phyloP scores from a whole-genome alignment of 2,888 invertebrate species.

The Strigamia transsilvanica region DNA sequence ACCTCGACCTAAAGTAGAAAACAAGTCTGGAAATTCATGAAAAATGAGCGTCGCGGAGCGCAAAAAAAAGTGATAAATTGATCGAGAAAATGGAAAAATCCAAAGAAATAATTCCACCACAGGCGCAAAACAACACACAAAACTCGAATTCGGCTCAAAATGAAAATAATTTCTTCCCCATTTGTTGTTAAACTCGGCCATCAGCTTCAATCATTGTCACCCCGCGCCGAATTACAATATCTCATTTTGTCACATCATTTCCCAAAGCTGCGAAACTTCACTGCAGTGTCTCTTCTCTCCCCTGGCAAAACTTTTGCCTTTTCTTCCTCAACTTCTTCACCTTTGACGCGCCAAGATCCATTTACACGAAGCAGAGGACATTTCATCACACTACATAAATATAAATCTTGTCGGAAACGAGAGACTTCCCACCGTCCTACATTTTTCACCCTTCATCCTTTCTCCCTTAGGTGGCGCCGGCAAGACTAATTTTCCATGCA shows the following conservation, averaged over 20 bases:
- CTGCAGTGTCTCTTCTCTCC: neutral
- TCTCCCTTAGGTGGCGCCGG: neutral
- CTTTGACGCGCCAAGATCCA: neutral
- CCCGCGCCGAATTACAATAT: neutral
- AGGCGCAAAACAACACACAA: no score
- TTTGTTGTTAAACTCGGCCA: neutral
- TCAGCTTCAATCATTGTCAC: neutral
- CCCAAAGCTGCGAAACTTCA: neutral
- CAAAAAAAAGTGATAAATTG: no score
- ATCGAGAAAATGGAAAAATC: no score
- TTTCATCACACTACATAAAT: neutral
- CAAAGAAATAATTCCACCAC: no score
- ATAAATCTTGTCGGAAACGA: neutral
- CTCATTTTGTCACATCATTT: constrained; percentile 20
- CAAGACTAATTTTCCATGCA: constrained; percentile 12
- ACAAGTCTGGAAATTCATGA: neutral
- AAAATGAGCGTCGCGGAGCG: no score
- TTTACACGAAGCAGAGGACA: constrained; percentile 12
- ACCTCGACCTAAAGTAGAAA: neutral
- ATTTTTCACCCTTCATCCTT: neutral
- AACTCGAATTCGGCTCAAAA: neutral
- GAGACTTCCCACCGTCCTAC: no score
- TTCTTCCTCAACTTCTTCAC: neutral
- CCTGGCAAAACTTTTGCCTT: neutral
- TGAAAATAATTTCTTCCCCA: neutral